Conservation (phyloP, 2,113 vertebrate genomes). For the Plectropomus leopardus region DNA sequence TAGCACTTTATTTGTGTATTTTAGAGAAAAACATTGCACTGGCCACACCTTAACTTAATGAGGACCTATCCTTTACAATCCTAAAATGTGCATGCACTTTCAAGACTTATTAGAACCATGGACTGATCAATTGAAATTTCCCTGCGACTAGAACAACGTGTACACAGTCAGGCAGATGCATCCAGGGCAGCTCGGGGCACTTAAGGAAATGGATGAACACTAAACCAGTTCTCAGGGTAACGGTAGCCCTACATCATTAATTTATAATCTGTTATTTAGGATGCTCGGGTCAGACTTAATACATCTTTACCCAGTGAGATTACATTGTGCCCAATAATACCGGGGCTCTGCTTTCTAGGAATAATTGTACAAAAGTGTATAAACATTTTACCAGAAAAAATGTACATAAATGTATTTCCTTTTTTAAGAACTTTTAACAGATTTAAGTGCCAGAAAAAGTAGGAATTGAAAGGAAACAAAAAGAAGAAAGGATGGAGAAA, state of each 20-base stretch:
- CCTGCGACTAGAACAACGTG: background rate
- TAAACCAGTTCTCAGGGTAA: conserved; percentile 84
- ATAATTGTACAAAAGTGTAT: background rate
- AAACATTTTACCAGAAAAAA: background rate
- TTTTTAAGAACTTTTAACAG: background rate
- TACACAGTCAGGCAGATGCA: conserved; percentile 29
- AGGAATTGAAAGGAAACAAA: background rate
- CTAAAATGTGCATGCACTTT: background rate
- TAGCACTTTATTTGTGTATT: no score
- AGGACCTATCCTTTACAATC: background rate
- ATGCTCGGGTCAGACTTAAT: conserved; percentile 53
- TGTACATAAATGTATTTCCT: background rate
- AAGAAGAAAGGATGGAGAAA: background rate
- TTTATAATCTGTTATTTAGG: conserved; percentile 81
- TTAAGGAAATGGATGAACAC: conserved; percentile 86
- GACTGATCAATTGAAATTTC: background rate
- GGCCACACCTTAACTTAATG: background rate
- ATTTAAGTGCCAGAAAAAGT: background rate
- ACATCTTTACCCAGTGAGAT: conserved; percentile 62
- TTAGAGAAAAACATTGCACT: no score
- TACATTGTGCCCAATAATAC: conserved; percentile 3
- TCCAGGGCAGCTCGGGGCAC: conserved; percentile 63
- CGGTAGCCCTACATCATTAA: conserved; percentile 75
- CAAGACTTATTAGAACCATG: no score
- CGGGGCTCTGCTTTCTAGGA: conserved; percentile 30